phyloP scores from a whole-genome alignment of 92 coral and sea anemone species.

The Isaurus tuberculatus region DNA sequence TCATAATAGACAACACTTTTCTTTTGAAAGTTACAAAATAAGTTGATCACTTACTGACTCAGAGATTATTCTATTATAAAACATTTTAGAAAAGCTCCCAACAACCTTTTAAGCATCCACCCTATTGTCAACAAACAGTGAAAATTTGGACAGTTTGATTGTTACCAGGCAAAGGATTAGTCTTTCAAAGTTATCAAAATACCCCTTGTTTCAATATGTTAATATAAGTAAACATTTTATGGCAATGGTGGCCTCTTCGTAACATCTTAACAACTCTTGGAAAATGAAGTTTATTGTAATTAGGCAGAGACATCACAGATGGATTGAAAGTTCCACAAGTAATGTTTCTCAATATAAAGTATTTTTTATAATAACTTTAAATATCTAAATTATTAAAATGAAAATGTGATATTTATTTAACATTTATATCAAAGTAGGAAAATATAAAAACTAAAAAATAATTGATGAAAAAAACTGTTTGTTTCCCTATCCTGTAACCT shows the following conservation, averaged over 20 bases:
- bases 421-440: neutral
- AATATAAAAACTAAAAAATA: neutral
- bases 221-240: neutral
- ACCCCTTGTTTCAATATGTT: neutral
- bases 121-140: conserved; percentile 8
- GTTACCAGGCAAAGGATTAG: conserved; percentile 2
- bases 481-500: neutral
- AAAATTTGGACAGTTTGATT: neutral
- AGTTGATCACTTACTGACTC: conserved; percentile 5
- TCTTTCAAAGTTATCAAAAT: neutral
- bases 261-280: conserved; percentile 4
- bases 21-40: conserved; percentile 5
- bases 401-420: too few species aligned
- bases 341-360: conserved; percentile 1
- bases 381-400: too few species aligned
- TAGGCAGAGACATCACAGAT: conserved; percentile 2
- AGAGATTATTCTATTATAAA: conserved; percentile 1
- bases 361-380: neutral
- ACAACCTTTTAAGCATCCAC: neutral
- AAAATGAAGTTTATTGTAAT: conserved; percentile 1
- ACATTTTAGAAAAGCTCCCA: neutral
- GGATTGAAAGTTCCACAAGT: conserved; percentile 1
- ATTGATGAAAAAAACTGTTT: too few species aligned
- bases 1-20: neutral
- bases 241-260: conserved; percentile 1